Percentiles rank a stretch among this genome's conserved stretches.
Conservation (phyloP, 2,113 vertebrate species). For the Callaeas wilsoni region DNA sequence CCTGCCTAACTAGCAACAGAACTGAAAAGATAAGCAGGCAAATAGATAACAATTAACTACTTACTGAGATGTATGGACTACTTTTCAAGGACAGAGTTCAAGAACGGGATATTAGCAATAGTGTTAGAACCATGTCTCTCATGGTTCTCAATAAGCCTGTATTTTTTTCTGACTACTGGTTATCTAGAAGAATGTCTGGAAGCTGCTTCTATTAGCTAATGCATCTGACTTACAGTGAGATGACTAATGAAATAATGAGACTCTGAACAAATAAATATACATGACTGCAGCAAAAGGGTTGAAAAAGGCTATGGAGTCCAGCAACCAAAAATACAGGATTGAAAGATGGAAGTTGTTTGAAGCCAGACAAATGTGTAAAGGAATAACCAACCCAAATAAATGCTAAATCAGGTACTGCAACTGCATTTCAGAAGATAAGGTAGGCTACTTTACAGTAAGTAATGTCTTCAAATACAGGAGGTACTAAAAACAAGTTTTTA, state of each 20-base stretch:
- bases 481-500: neutral
- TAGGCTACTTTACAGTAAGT: neutral
- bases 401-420: neutral
- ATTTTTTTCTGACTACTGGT: neutral
- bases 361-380: neutral
- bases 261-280: neutral
- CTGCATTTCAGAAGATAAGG: neutral
- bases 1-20: neutral
- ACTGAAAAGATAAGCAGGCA: neutral
- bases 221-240: neutral
- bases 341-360: neutral
- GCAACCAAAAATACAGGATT: neutral
- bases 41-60: neutral
- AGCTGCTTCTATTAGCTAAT: neutral
- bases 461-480: neutral
- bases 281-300: neutral
- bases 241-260: neutral
- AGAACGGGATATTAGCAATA: neutral
- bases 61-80: neutral
- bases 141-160: neutral
- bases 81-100: neutral
- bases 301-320: neutral
- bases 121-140: neutral
- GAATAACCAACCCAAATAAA: neutral
- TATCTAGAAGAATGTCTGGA: neutral